Evolutionary conservation across 1,140 invertebrate species (phyloP).

Genomic region (Hyphantria cunea): DNA sequence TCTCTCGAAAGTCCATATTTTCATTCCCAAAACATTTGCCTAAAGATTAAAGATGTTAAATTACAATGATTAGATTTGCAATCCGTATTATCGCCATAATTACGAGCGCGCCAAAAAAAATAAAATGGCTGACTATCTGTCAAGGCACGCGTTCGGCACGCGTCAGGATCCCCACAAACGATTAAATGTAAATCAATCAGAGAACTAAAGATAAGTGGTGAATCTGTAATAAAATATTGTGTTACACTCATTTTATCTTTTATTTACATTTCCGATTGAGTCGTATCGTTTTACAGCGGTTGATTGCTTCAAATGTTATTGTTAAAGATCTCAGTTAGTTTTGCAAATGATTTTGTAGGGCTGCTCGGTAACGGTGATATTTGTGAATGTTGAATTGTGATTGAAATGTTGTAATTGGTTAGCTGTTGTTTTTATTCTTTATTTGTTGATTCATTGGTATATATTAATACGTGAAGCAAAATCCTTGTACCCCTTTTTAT

Average conservation of each 20-base stretch:
- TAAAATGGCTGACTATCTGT: slow-evolving; percentile 56
- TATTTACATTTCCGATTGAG: slow-evolving; percentile 77
- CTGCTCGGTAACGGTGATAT: background rate
- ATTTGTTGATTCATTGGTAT: no score
- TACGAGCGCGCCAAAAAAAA: slow-evolving; percentile 42
- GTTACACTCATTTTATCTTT: slow-evolving; percentile 70
- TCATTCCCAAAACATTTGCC: slow-evolving; percentile 9
- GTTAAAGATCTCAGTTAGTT: slow-evolving; percentile 40
- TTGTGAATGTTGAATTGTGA: background rate
- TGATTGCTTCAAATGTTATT: slow-evolving; percentile 57
- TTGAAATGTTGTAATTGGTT: background rate
- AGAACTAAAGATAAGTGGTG: slow-evolving; percentile 55
- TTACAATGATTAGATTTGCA: slow-evolving; percentile 33
- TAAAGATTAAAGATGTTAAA: slow-evolving; percentile 23
- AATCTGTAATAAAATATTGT: slow-evolving; percentile 73
- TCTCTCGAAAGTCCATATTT: slow-evolving; percentile 4
- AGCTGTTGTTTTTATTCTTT: no score
- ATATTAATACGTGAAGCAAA: no score
- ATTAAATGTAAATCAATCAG: slow-evolving; percentile 63
- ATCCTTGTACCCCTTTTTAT: no score
- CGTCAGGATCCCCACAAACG: slow-evolving; percentile 42
- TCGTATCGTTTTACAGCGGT: slow-evolving; percentile 63
- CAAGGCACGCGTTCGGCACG: slow-evolving; percentile 64
- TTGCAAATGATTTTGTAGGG: slow-evolving; percentile 33
- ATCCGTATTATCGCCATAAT: slow-evolving; percentile 17